These are phyloP conservation scores for Phymastichus coffea DNA, from an alignment of 1,140 invertebrate species.

Conservation along the genomic window DNA sequence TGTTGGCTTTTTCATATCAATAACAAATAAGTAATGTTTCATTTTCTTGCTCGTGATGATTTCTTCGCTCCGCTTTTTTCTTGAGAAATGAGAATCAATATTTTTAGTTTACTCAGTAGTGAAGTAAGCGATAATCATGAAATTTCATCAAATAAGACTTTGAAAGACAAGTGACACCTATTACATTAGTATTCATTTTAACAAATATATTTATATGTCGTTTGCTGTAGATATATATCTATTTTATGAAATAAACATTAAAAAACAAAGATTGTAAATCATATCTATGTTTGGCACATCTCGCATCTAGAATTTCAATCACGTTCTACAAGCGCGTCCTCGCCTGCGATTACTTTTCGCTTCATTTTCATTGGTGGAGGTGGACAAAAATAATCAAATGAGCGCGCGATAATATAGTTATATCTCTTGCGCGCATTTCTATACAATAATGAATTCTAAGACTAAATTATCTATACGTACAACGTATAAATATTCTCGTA, in stretches of 20 bases:
- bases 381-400: conserved; percentile 14
- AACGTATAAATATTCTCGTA: conserved; percentile 36
- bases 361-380: conserved; percentile 16
- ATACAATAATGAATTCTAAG: conserved; percentile 29
- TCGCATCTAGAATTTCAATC: conserved; percentile 33
- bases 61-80: background rate
- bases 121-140: too few species aligned
- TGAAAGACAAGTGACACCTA: conserved; percentile 13
- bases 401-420: conserved; percentile 9
- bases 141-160: background rate
- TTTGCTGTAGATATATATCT: conserved; percentile 24
- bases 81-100: conserved; percentile 23
- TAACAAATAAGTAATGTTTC: conserved; percentile 1
- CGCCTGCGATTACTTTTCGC: conserved; percentile 18
- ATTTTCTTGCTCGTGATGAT: too few species aligned
- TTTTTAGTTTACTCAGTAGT: conserved; percentile 19
- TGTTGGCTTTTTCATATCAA: too few species aligned
- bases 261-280: conserved; percentile 39
- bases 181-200: conserved; percentile 9
- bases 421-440: conserved; percentile 31
- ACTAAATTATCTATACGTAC: conserved; percentile 25
- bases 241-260: conserved; percentile 14
- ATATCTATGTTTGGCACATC: conserved; percentile 46
- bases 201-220: conserved; percentile 25
- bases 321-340: conserved; percentile 28